Evolutionary conservation across 2,113 vertebrate species (phyloP), one percentile per base, ranked within the genome.

Genomic region (Mastomys coucha): DNA sequence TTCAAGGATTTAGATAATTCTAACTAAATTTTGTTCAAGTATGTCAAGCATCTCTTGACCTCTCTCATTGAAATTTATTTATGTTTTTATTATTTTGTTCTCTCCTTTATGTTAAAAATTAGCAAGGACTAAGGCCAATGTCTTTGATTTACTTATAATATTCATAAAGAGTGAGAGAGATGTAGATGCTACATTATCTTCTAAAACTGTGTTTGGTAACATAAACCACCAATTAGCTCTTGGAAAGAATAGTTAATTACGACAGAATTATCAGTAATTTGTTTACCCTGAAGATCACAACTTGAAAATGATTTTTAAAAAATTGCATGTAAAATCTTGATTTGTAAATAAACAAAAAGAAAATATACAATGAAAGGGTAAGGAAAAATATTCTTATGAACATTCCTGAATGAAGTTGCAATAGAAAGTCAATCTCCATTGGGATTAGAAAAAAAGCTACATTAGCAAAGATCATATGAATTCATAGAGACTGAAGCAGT

Each of bases 151-250:
- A 67, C 7, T 0, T 13, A 20, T 4, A 58, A 6, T 16, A 69
- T 51, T 72, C 26, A 60, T 16, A 58, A 89, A 85, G 33, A 67
- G 2, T 67, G 14, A 51, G 1, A 1, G 60, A 39, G 39, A 42
- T 36, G 0, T 51, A 12, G 0, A 16, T 63, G 2, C 2, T 70
- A 63, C 49, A 72, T 93, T 70, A 76, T 26, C 17, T 63, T 70
- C 53, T 76, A 49, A 51, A 13, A 6, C 4, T 53, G 0, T 0
- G 12, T 26, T 16, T 58, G 2, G 5, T 33, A 60, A 0, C 33
- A 85, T 12, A 4, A 24, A 11, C 63, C 10, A 31, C 9, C 13
- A 91, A 53, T 1, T 2, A 51, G 80, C 7, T 69, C 6, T 58
- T 58, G 6, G 31, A 60, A 91, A 82, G 16, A 28, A 26, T 65